A percentile compares a stretch with the other conserved stretches of the same genome.
Evolutionary conservation across 2,888 invertebrate genomes (phyloP).

Genomic region (Heliconius cydno): DNA sequence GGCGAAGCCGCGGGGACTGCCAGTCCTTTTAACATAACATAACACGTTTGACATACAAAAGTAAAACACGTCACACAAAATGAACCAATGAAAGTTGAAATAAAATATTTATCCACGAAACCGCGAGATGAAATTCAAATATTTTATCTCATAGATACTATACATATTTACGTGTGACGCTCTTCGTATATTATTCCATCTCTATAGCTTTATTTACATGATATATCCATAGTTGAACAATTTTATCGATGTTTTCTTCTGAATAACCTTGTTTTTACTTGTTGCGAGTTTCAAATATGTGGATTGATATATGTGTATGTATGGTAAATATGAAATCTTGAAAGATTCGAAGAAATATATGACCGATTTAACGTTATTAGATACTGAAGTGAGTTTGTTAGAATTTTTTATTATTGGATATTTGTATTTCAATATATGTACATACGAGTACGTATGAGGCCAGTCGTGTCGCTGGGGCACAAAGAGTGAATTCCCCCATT

Average conservation of each 20-base stretch:
- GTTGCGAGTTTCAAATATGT: slow-evolving; percentile 9
- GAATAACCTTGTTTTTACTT: slow-evolving; percentile 26
- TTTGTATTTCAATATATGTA: not conserved
- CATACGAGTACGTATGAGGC: too few relatives aligned
- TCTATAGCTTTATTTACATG: slow-evolving; percentile 29
- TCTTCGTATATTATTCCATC: slow-evolving; percentile 8
- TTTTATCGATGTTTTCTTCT: slow-evolving; percentile 35
- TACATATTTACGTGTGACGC: slow-evolving; percentile 6
- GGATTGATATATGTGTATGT: not conserved
- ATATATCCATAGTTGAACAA: slow-evolving; percentile 38
- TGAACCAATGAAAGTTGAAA: slow-evolving; percentile 1
- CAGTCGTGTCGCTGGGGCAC: too few relatives aligned
- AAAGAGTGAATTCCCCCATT: too few relatives aligned
- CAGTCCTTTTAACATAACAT: not conserved
- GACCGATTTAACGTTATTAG: not conserved
- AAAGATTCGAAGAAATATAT: not conserved
- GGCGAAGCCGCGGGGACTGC: too few relatives aligned
- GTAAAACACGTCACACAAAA: slow-evolving; percentile 1
- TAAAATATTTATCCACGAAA: slow-evolving; percentile 14
- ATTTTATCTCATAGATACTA: slow-evolving; percentile 3
- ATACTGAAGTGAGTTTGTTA: not conserved
- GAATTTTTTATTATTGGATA: not conserved
- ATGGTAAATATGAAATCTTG: not conserved
- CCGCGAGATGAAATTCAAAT: slow-evolving; percentile 22
- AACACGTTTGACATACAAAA: not conserved